Evolutionary conservation across 2,888 invertebrate genomes (phyloP).

Genomic region (Terebella lapidaria): DNA sequence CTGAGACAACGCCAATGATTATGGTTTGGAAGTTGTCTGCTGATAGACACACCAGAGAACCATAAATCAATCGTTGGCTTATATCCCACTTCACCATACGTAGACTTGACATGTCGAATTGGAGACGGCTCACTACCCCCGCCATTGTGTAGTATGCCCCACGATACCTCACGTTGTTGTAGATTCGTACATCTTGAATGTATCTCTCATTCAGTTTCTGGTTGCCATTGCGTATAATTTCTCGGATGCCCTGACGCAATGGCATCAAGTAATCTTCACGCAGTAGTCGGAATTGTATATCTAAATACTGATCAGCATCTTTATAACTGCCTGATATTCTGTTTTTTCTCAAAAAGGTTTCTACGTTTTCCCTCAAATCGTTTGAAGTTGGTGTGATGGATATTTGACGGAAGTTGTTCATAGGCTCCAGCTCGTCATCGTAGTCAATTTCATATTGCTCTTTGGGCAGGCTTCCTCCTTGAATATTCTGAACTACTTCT

Average conservation of each 20-base stretch:
- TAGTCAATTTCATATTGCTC: neutral
- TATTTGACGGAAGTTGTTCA: constrained; percentile 11
- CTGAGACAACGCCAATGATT: constrained; percentile 66
- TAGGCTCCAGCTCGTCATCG: neutral
- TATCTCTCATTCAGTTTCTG: neutral
- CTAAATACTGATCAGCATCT: constrained; percentile 67
- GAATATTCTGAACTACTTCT: too few relatives aligned
- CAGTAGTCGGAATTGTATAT: constrained; percentile 70
- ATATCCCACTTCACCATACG: constrained; percentile 44
- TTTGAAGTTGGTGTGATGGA: neutral
- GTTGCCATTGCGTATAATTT: neutral
- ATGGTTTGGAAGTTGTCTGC: constrained; percentile 65
- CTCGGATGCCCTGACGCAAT: constrained; percentile 62
- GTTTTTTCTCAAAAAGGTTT: constrained; percentile 59
- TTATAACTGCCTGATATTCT: constrained; percentile 63
- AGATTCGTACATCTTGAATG: constrained; percentile 12
- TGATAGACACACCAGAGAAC: constrained; percentile 69
- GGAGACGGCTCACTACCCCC: constrained; percentile 17
- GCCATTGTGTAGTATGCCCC: constrained; percentile 9
- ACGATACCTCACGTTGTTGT: constrained; percentile 1
- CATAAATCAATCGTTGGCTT: constrained; percentile 64
- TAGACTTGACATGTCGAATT: constrained; percentile 9
- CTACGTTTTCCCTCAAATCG: constrained; percentile 31
- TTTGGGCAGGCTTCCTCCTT: neutral
- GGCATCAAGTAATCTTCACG: constrained; percentile 74